These are phyloP conservation scores for Acridotheres tristis DNA, from an alignment of 2,797 vertebrate species.

Conservation along the genomic window DNA sequence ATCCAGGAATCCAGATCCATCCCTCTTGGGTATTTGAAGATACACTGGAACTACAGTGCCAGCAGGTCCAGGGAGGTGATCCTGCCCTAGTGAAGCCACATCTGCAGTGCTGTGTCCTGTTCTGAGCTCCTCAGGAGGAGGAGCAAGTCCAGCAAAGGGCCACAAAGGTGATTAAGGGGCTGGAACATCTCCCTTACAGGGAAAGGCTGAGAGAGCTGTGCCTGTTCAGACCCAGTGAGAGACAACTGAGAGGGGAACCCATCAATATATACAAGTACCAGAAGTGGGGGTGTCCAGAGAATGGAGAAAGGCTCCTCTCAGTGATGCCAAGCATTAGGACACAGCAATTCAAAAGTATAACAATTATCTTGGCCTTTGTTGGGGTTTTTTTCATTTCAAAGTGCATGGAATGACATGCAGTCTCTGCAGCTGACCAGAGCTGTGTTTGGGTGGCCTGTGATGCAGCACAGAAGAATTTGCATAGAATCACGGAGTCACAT, in stretches of 20 bases:
- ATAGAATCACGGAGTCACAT: neutral
- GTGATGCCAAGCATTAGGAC: neutral
- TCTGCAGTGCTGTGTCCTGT: neutral
- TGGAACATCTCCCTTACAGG: neutral
- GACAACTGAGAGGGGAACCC: neutral
- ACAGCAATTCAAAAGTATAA: accelerated
- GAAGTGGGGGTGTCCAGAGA: neutral
- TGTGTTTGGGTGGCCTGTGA: neutral
- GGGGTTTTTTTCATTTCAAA: neutral
- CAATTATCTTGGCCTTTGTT: neutral
- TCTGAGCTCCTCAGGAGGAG: neutral
- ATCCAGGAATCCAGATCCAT: neutral
- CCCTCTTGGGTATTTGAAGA: neutral
- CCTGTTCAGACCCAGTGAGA: neutral
- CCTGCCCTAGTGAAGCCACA: neutral
- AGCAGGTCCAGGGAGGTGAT: neutral
- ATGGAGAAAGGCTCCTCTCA: neutral
- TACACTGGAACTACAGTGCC: neutral
- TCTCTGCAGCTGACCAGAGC: neutral
- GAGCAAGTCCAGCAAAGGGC: neutral
- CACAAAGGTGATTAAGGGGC: neutral
- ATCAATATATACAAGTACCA: too few relatives aligned
- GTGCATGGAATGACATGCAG: accelerated
- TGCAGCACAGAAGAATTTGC: neutral
- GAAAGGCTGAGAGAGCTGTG: neutral